Percentiles rank a stretch among this genome's conserved stretches.
Conservation (phyloP, 2,888 invertebrate species). For the Drosophila infuscata region DNA sequence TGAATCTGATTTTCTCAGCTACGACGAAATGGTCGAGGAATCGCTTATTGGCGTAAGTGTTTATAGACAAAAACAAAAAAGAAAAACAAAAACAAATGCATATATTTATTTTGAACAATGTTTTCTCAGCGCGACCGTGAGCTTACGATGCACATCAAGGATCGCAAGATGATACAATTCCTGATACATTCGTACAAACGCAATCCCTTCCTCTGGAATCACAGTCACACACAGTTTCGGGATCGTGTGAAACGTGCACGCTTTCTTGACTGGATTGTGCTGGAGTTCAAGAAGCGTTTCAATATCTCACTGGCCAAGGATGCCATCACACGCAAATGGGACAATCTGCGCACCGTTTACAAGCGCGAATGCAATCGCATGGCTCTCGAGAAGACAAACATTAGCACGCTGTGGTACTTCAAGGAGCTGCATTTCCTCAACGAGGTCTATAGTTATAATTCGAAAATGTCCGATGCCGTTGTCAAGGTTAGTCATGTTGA, state of each 20-base stretch:
- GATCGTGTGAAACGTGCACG: slow-evolving; percentile 81
- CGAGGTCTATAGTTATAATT: slow-evolving; percentile 79
- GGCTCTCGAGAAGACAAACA: slow-evolving; percentile 81
- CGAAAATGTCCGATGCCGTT: slow-evolving; percentile 78
- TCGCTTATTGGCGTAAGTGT: slow-evolving; percentile 76
- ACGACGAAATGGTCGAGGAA: slow-evolving; percentile 82
- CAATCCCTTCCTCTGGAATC: slow-evolving; percentile 83
- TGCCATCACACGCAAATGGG: slow-evolving; percentile 82
- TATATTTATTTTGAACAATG: background rate
- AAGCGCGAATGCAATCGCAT: slow-evolving; percentile 83
- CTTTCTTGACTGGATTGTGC: slow-evolving; percentile 80
- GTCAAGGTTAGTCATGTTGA: slow-evolving; percentile 69
- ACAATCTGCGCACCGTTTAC: slow-evolving; percentile 82
- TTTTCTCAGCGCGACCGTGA: slow-evolving; percentile 64
- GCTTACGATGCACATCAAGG: slow-evolving; percentile 81
- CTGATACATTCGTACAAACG: slow-evolving; percentile 81
- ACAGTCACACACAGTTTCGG: slow-evolving; percentile 81
- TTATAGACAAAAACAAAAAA: background rate
- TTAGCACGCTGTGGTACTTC: slow-evolving; percentile 82
- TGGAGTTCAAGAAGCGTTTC: slow-evolving; percentile 81
- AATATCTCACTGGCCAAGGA: slow-evolving; percentile 80
- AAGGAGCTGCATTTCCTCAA: slow-evolving; percentile 81
- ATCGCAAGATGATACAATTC: slow-evolving; percentile 83
- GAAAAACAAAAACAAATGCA: background rate
- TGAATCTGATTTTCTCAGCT: slow-evolving; percentile 72